Percentiles rank a stretch among this genome's conserved stretches.
Conservation (phyloP, 1,140 invertebrate genomes). For the Eriocheir sinensis region DNA sequence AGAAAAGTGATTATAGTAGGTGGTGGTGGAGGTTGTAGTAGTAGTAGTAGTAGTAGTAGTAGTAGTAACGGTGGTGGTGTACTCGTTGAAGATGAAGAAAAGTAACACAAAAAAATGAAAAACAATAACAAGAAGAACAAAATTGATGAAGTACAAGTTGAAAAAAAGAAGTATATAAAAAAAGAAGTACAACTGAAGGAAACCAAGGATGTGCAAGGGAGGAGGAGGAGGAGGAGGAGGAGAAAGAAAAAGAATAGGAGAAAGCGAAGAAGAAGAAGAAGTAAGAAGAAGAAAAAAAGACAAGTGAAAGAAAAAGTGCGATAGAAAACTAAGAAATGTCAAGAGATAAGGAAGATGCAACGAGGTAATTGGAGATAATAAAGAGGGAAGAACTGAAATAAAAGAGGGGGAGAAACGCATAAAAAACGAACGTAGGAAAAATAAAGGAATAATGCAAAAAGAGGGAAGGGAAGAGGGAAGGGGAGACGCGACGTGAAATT, state of each 20-base stretch:
- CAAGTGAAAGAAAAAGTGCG: not conserved
- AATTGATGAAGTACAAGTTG: too few species aligned
- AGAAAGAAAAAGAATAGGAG: not conserved
- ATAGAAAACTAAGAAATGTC: too few species aligned
- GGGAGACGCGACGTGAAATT: not conserved
- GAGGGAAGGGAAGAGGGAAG: not conserved
- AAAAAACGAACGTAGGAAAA: not conserved
- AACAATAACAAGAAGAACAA: too few species aligned
- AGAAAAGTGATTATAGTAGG: not conserved
- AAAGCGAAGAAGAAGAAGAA: not conserved
- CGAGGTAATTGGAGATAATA: slow-evolving; percentile 16
- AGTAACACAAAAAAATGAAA: too few species aligned
- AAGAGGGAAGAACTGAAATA: slow-evolving; percentile 25
- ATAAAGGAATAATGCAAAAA: not conserved
- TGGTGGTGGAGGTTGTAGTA: not conserved
- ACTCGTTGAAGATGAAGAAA: too few species aligned
- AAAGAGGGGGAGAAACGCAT: slow-evolving; percentile 6
- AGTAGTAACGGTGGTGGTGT: not conserved
- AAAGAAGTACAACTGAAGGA: not conserved
- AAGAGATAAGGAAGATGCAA: slow-evolving; percentile 25
- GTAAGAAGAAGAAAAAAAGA: not conserved
- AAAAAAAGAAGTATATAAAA: not conserved
- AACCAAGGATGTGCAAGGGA: too few species aligned
- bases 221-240: not conserved
- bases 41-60: not conserved